Percentiles rank a stretch among this genome's conserved stretches.
Conservation (phyloP, 1,140 invertebrate species). For the Ips nitidus region DNA sequence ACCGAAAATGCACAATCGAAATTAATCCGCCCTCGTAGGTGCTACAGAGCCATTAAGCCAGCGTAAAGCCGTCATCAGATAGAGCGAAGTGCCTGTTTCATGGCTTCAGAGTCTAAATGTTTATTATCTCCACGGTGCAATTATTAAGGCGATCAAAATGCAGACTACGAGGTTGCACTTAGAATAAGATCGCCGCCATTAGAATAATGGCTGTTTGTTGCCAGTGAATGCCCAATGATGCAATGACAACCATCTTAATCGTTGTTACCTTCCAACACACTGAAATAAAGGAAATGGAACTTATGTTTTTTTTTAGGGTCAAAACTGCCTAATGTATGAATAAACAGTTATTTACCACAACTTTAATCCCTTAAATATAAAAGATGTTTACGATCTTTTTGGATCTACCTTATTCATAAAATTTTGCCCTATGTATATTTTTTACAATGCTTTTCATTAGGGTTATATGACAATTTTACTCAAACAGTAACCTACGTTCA, state of each 20-base stretch:
- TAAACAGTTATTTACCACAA: no score
- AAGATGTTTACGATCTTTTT: no score
- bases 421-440: no score
- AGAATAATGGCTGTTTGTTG: neutral
- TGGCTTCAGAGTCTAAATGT: constrained; percentile 1
- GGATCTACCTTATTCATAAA: no score
- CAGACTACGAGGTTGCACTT: constrained; percentile 3
- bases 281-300: no score
- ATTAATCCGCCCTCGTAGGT: neutral
- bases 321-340: no score
- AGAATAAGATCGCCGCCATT: constrained; percentile 3
- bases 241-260: neutral
- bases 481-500: no score
- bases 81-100: constrained; percentile 5
- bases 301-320: no score
- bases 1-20: neutral
- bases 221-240: neutral
- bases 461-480: no score
- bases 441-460: no score
- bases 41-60: constrained; percentile 5
- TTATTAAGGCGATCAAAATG: constrained; percentile 5
- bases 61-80: constrained; percentile 2
- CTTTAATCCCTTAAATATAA: no score
- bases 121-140: constrained; percentile 4
- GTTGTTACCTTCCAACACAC: no score